Conservation (phyloP, 2,113 vertebrate species). For the Sylvietta virens region DNA sequence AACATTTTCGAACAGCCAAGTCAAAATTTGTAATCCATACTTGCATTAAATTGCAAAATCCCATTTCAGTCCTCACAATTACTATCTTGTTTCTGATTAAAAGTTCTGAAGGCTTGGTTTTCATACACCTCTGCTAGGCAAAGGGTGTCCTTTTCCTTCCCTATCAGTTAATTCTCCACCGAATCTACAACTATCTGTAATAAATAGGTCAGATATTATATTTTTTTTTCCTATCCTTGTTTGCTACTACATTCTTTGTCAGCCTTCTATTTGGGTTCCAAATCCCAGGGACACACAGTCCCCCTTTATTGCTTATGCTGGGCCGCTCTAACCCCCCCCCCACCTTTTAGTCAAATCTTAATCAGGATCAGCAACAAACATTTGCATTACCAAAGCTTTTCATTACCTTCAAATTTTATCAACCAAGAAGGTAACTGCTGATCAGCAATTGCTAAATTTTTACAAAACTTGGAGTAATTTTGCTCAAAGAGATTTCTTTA, state of each 20-base stretch:
- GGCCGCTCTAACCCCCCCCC: accelerated
- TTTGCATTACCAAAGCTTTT: background rate
- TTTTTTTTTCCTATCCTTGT: background rate
- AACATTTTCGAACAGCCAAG: background rate
- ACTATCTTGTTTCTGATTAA: background rate
- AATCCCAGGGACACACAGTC: background rate
- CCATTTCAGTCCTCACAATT: background rate
- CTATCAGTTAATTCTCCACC: background rate
- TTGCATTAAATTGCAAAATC: background rate
- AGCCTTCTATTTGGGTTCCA: background rate
- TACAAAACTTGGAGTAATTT: background rate
- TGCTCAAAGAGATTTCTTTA: background rate
- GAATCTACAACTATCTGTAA: background rate
- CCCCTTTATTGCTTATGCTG: background rate
- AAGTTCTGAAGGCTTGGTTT: background rate
- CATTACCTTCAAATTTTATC: background rate
- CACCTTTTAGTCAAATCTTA: background rate
- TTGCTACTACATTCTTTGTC: background rate
- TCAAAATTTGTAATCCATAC: background rate
- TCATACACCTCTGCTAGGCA: background rate
- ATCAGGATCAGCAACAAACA: background rate
- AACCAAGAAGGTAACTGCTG: background rate
- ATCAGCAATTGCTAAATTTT: background rate
- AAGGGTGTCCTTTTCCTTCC: background rate
- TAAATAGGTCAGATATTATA: background rate